Conservation (phyloP, 2,888 invertebrate species). For the Eueremaeus valkanovi region DNA sequence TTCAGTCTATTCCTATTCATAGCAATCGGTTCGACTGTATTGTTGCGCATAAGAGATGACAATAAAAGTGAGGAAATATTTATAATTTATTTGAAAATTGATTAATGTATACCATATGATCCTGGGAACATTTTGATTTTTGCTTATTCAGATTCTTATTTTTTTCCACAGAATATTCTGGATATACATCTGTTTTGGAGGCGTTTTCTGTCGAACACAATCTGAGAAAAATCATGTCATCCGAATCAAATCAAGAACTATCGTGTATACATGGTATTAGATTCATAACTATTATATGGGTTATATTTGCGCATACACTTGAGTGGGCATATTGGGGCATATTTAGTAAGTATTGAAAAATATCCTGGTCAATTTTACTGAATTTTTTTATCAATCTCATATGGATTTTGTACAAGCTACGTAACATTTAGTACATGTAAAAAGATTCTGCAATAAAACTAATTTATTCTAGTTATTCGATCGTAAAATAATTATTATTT, state of each 20-base stretch:
- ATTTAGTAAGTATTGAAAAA: constrained; percentile 3
- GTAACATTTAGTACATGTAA: too few species aligned
- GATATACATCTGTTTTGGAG: background rate
- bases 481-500: too few species aligned
- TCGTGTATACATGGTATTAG: constrained; percentile 43
- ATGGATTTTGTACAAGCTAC: background rate
- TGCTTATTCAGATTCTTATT: too few species aligned
- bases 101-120: too few species aligned
- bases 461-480: background rate
- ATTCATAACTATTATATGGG: constrained; percentile 43
- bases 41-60: background rate
- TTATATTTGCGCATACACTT: constrained; percentile 44
- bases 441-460: too few species aligned
- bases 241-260: constrained; percentile 15
- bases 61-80: too few species aligned
- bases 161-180: background rate
- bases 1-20: too few species aligned
- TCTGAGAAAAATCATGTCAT: background rate
- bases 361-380: background rate
- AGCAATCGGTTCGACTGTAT: too few species aligned
- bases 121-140: too few species aligned
- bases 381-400: too few species aligned
- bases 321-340: constrained; percentile 27
- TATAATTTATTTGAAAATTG: background rate
- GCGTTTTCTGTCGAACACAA: background rate